A percentile compares a stretch with the other conserved stretches of the same genome.
These are phyloP conservation scores for Hexactinellida sp. DNA, from an alignment of 37 sponge, comb jelly and placozoan genomes.

Conservation along the genomic window DNA sequence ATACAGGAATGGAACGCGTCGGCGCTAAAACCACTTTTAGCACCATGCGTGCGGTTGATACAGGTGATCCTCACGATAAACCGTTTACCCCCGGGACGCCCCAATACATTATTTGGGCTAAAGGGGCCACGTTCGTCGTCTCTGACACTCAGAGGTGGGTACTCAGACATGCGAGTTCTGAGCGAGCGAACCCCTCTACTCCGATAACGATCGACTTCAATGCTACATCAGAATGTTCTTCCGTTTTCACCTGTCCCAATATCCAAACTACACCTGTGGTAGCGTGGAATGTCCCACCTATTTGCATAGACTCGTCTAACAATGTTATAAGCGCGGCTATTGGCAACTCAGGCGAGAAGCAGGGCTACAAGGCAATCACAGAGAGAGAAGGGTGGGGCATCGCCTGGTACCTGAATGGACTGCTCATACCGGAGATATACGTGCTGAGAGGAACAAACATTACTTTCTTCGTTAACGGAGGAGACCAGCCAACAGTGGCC, in stretches of 20 bases:
- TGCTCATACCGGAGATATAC: conserved; percentile 41
- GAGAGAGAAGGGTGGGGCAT: conserved; percentile 45
- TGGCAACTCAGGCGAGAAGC: background rate
- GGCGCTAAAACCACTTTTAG: background rate
- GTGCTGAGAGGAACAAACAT: conserved; percentile 37
- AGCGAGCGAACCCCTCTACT: background rate
- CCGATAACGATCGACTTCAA: background rate
- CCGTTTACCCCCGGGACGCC: background rate
- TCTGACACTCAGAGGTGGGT: background rate
- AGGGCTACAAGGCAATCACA: conserved; percentile 2
- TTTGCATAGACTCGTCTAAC: background rate
- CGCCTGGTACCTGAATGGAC: conserved; percentile 46
- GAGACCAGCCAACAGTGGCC: conserved; percentile 13
- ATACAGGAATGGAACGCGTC: background rate
- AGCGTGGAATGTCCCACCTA: background rate
- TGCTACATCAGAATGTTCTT: background rate
- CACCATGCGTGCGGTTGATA: background rate
- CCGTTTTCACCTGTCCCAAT: background rate
- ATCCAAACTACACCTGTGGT: background rate
- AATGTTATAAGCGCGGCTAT: background rate
- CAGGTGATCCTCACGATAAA: background rate
- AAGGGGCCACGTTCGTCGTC: background rate
- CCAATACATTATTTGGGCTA: background rate
- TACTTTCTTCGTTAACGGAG: conserved; percentile 41
- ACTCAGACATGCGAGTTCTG: background rate